These are phyloP conservation scores for Dromococcyx pavoninus DNA, from an alignment of 2,797 vertebrate species.

Conservation along the genomic window DNA sequence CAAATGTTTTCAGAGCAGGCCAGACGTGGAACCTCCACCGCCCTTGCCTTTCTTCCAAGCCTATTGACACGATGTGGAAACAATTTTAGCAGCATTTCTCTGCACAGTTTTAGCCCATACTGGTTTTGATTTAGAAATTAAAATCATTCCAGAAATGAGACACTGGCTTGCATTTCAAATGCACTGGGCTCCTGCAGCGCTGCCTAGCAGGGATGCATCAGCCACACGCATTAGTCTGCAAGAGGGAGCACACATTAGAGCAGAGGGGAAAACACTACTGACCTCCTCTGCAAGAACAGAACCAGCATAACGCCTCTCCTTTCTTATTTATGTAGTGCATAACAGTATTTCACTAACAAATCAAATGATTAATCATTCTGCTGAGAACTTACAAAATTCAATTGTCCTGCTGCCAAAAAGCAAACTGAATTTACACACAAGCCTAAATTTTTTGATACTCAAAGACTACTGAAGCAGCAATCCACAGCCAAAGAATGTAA, in stretches of 20 bases:
- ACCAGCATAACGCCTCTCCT: background rate
- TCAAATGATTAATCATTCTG: background rate
- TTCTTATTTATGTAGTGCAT: fast-evolving
- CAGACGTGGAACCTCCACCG: background rate
- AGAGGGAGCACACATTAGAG: background rate
- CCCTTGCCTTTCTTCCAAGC: background rate
- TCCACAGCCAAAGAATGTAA: background rate
- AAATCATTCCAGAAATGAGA: background rate
- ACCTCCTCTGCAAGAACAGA: background rate
- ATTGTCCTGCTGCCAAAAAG: background rate
- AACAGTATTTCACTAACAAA: background rate
- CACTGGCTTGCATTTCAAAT: background rate
- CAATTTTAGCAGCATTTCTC: background rate
- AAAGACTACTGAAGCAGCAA: background rate
- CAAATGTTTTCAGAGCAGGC: background rate
- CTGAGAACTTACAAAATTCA: background rate
- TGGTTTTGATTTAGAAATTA: background rate
- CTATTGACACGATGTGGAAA: background rate
- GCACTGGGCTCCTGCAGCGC: background rate
- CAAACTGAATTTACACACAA: background rate
- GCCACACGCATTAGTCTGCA: too few species aligned
- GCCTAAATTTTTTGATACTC: background rate
- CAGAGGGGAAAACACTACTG: background rate
- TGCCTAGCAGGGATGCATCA: background rate
- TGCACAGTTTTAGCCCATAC: background rate